Conservation (phyloP, 1,140 invertebrate species). For the Halotydeus destructor region DNA sequence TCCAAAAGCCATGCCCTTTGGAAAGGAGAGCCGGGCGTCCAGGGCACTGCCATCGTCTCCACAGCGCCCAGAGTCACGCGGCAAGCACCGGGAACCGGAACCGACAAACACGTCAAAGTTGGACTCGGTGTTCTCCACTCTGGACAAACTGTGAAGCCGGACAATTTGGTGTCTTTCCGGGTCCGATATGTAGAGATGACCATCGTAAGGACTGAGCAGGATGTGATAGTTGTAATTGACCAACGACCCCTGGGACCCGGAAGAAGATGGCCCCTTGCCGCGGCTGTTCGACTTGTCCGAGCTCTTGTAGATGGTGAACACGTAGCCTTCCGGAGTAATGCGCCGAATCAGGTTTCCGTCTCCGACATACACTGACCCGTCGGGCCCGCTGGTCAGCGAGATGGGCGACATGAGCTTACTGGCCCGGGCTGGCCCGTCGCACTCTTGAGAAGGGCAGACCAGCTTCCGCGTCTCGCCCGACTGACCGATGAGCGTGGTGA, state of each 20-base stretch:
- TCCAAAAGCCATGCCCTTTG: constrained; percentile 83
- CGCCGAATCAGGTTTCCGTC: constrained; percentile 87
- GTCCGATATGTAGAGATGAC: constrained; percentile 81
- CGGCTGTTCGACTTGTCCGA: neutral
- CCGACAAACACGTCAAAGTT: constrained; percentile 32
- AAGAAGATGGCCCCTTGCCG: constrained; percentile 40
- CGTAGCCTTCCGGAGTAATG: constrained; percentile 70
- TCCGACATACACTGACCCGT: constrained; percentile 87
- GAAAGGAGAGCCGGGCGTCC: constrained; percentile 72
- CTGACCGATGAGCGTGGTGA: constrained; percentile 79
- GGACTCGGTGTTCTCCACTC: constrained; percentile 16
- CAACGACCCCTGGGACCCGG: constrained; percentile 69
- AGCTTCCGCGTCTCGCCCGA: constrained; percentile 60
- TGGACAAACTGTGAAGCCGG: constrained; percentile 14
- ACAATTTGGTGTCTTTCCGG: constrained; percentile 59
- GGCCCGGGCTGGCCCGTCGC: constrained; percentile 62
- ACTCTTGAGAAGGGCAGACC: constrained; percentile 39
- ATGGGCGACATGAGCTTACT: constrained; percentile 71
- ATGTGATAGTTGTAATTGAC: constrained; percentile 50
- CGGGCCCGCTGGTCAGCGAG: constrained; percentile 72
- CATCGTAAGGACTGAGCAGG: constrained; percentile 80
- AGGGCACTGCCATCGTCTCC: constrained; percentile 77
- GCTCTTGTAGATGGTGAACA: constrained; percentile 68
- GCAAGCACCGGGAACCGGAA: constrained; percentile 87
- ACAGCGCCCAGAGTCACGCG: constrained; percentile 75